These are phyloP conservation scores for Eonycteris spelaea DNA, from an alignment of 2,113 vertebrate genomes.

Conservation along the genomic window DNA sequence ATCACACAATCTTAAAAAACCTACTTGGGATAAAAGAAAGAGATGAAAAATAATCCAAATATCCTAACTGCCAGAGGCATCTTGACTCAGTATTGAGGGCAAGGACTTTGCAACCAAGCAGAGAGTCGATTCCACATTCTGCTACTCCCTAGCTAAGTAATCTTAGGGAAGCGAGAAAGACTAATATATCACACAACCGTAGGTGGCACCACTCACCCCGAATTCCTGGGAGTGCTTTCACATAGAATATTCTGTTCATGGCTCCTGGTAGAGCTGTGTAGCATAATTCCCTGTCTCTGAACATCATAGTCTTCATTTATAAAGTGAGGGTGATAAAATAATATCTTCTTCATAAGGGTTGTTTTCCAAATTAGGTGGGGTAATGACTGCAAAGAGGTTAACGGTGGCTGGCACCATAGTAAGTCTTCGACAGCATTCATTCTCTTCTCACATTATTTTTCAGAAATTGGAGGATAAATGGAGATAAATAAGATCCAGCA, in stretches of 20 bases:
- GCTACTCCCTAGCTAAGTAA: neutral
- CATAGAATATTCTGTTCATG: neutral
- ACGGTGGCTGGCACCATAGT: neutral
- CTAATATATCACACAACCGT: neutral
- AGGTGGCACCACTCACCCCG: neutral
- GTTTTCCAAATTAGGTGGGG: neutral
- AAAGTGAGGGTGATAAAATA: neutral
- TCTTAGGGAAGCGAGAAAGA: neutral
- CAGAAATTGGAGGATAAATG: slow-evolving; percentile 1
- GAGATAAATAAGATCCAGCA: slow-evolving; percentile 23
- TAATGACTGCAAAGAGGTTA: neutral
- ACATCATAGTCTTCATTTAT: neutral
- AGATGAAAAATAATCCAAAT: neutral
- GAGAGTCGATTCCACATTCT: neutral
- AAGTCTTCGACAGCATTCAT: neutral
- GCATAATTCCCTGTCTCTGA: neutral
- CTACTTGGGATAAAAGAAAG: neutral
- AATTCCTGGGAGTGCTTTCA: neutral
- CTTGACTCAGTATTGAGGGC: neutral
- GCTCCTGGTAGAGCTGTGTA: neutral
- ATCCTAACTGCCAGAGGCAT: neutral
- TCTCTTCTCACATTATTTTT: neutral
- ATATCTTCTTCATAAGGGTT: neutral
- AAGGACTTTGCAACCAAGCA: neutral
- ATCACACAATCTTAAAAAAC: neutral